Conservation (phyloP, 2,113 vertebrate genomes). For the Phocoena phocoena region DNA sequence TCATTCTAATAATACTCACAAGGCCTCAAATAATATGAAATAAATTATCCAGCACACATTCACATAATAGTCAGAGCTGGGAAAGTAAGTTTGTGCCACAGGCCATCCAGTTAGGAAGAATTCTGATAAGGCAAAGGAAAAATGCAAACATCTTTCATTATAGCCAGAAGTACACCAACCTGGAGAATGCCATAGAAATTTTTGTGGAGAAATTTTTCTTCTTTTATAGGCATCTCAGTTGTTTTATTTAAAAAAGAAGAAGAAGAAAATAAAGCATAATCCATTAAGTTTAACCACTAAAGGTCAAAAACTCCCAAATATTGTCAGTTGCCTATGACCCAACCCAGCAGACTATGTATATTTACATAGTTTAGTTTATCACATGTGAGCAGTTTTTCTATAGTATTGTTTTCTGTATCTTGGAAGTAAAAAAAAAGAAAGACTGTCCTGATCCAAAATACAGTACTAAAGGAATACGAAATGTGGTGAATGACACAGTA, state of each 20-base stretch:
- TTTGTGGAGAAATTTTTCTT: neutral
- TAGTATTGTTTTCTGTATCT: neutral
- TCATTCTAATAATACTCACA: constrained; percentile 59
- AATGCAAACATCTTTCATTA: neutral
- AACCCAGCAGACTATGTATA: neutral
- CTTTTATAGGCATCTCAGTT: neutral
- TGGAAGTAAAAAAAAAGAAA: neutral
- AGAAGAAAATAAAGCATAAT: neutral
- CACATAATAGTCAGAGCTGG: neutral
- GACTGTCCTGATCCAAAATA: neutral
- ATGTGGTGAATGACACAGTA: neutral
- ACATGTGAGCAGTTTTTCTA: neutral
- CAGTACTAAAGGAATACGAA: neutral
- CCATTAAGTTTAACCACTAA: neutral
- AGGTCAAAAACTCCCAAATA: neutral
- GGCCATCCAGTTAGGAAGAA: neutral
- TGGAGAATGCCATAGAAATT: neutral
- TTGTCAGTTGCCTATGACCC: neutral
- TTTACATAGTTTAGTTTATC: neutral
- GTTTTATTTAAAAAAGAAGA: neutral
- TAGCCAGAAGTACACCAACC: neutral
- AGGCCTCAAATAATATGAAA: constrained; percentile 54
- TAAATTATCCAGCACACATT: constrained; percentile 45
- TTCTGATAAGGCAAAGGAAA: constrained; percentile 35
- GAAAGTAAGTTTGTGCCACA: constrained; percentile 3